These are phyloP conservation scores for Myodes glareolus DNA, from an alignment of 2,113 vertebrate genomes.

Conservation along the genomic window DNA sequence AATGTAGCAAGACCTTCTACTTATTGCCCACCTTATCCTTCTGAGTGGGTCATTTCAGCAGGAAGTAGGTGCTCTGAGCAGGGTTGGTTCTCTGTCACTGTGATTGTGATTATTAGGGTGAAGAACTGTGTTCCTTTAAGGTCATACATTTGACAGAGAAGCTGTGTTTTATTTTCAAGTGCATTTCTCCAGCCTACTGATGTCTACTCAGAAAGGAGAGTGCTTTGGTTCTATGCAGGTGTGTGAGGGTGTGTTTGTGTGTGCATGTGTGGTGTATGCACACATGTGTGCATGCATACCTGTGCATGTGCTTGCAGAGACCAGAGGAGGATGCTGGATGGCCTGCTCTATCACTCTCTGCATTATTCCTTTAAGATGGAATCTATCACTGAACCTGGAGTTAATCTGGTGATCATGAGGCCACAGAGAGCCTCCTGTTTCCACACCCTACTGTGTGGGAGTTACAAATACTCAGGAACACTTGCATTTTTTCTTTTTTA, in stretches of 20 bases:
- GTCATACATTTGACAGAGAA: not conserved
- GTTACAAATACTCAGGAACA: not conserved
- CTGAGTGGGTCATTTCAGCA: not conserved
- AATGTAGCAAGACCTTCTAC: not conserved
- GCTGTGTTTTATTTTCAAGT: conserved; percentile 8
- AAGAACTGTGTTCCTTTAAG: not conserved
- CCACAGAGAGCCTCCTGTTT: not conserved
- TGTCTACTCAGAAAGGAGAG: not conserved
- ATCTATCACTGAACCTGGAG: not conserved
- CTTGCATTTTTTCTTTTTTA: not conserved
- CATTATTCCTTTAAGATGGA: not conserved
- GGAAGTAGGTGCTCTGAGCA: not conserved
- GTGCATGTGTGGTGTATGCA: not conserved
- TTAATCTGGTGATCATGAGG: too few species aligned
- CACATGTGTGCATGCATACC: not conserved
- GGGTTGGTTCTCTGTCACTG: not conserved
- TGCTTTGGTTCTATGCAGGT: not conserved
- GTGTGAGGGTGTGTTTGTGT: not conserved
- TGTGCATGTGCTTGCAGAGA: not conserved
- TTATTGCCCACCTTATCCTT: not conserved
- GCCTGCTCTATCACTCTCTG: not conserved
- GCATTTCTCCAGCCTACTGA: not conserved
- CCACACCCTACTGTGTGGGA: not conserved
- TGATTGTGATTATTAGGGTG: not conserved
- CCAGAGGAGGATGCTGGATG: not conserved